Base-by-base conservation (phyloP, 1,140 invertebrate species). In the Pseudomyrmex gracilis region DNA sequence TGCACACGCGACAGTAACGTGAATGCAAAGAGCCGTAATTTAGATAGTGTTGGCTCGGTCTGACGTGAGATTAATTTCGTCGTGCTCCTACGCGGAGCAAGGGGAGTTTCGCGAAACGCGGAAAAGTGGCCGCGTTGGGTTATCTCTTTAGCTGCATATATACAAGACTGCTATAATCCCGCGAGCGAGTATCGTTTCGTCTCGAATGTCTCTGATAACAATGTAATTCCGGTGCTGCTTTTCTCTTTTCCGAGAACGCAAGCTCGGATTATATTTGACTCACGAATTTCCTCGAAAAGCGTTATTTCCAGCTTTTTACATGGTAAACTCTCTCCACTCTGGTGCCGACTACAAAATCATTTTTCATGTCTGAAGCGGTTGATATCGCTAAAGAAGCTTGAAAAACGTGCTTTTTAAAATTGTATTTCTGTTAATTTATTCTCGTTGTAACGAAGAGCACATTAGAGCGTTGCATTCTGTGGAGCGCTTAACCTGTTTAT, bases 171-270 rank as follows among this genome's bases (percentile, higher is more conserved):
- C n/a, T 60, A 58, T 67, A 80, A 80, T 71, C n/a, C 64, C 15
- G 64, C 51, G 34, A 49, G 45, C 66, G 15, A 68, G 64, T 80
- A 60, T 80, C 76, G 43, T 78, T 57, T 70, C 64, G 53, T 58
- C 22, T 49, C 76, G 53, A 71, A 70, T 78, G 20, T 71, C n/a
- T 55, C 43, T 70, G 76, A 80, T 80, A 71, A 80, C 76, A 60
- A 80, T 58, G 17, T 80, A 80, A 80, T 71, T 80, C 53, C 20
- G 8, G 34, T 51, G 64, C 15, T 58, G 66, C 66, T 71, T 24
- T 34, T 24, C 15, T 70, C 17, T 20, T 15, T 53, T 20, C 12
- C 7, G 20, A 9, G 66, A 34, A 47, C 51, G 34, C 64, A 68
- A 68, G 7, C 76, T 80, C 53, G n/a, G 53, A 71, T 80, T 80